These are phyloP conservation scores for Dromaius novaehollandiae DNA, from an alignment of 2,113 vertebrate species.

Conservation along the genomic window DNA sequence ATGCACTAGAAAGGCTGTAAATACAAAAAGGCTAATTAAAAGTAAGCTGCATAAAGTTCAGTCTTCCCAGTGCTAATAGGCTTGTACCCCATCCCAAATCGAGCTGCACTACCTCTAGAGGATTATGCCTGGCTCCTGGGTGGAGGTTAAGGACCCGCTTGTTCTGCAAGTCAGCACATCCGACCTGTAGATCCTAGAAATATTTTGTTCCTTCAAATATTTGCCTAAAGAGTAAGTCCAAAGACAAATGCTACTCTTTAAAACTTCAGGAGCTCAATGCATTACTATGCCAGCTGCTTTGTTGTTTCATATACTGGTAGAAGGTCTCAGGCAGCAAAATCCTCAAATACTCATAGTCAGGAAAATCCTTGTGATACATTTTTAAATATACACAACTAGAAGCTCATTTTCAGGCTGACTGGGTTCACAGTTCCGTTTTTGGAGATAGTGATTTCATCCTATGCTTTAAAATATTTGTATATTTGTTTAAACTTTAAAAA, in stretches of 20 bases:
- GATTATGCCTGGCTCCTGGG: not conserved
- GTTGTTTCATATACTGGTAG: not conserved
- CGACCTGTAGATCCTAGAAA: not conserved
- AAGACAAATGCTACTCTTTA: not conserved
- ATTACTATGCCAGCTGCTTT: not conserved
- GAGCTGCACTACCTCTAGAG: not conserved
- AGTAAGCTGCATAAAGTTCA: not conserved
- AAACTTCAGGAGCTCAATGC: not conserved
- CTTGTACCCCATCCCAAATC: not conserved
- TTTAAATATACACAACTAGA: not conserved
- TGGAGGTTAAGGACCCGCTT: not conserved
- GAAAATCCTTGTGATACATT: not conserved
- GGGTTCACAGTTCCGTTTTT: not conserved
- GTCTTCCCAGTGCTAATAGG: not conserved
- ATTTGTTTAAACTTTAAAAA: not conserved
- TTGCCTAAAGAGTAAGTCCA: not conserved
- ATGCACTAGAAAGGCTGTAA: not conserved
- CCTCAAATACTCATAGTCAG: not conserved
- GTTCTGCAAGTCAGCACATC: not conserved
- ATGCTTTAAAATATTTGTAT: not conserved
- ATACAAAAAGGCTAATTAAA: not conserved
- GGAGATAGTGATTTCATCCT: not conserved
- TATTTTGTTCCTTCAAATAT: not conserved
- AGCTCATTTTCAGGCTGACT: not conserved
- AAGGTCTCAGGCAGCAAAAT: slow-evolving; percentile 8